Percentiles rank a stretch among this genome's conserved stretches.
Evolutionary conservation across 2,888 invertebrate genomes (phyloP).

Genomic region (Ctena decussata): DNA sequence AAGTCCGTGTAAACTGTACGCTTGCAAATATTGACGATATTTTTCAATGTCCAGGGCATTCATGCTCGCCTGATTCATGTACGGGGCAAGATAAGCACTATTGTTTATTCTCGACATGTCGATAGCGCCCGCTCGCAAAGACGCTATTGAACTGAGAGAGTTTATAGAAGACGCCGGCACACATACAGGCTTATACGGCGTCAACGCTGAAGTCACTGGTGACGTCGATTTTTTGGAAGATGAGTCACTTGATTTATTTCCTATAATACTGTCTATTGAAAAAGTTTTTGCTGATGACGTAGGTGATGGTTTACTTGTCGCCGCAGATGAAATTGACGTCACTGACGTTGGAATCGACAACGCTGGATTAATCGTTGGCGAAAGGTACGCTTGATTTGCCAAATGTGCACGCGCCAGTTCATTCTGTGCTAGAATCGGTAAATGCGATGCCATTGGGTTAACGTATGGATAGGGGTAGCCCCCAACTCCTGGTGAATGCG

Average conservation of each 20-base stretch:
- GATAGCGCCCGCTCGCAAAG: slow-evolving; percentile 63
- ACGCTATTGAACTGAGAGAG: slow-evolving; percentile 53
- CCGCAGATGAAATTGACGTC: slow-evolving; percentile 75
- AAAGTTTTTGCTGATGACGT: slow-evolving; percentile 81
- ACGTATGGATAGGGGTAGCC: slow-evolving; percentile 86
- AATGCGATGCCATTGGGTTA: slow-evolving; percentile 87
- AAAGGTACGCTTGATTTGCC: slow-evolving; percentile 49
- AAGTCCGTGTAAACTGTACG: slow-evolving; percentile 77
- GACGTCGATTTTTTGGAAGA: slow-evolving; percentile 64
- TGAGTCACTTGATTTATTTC: slow-evolving; percentile 76
- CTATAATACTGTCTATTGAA: slow-evolving; percentile 89
- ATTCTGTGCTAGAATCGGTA: slow-evolving; percentile 89
- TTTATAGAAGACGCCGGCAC: slow-evolving; percentile 54
- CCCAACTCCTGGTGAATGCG: slow-evolving; percentile 64
- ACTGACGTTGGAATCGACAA: slow-evolving; percentile 52
- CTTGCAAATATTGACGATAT: slow-evolving; percentile 83
- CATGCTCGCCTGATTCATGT: slow-evolving; percentile 72
- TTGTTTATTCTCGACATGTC: slow-evolving; percentile 68
- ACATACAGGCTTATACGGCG: slow-evolving; percentile 38
- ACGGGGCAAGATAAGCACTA: slow-evolving; percentile 77
- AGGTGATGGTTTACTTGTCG: slow-evolving; percentile 72
- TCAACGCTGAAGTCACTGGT: slow-evolving; percentile 45
- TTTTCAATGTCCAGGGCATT: slow-evolving; percentile 83
- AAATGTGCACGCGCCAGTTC: slow-evolving; percentile 88
- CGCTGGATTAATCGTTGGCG: slow-evolving; percentile 46